Base-by-base conservation (phyloP, 2,888 invertebrate species). In the Selenia dentaria region DNA sequence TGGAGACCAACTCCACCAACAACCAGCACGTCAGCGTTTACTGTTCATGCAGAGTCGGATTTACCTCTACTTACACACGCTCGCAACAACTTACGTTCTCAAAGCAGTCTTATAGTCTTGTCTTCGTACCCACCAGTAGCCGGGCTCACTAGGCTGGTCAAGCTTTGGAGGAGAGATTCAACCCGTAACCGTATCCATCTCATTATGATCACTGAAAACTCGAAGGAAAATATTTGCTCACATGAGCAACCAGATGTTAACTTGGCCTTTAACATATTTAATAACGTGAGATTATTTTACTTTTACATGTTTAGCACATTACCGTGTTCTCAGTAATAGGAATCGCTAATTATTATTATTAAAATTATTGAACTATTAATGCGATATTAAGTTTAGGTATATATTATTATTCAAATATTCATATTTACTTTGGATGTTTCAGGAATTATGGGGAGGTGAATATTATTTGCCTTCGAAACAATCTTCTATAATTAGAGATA, bases 401-500 rank as follows among this genome's bases (percentile, higher is more conserved):
- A n/a, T n/a, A n/a, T n/a, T n/a, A n/a, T n/a, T n/a, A n/a, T n/a
- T n/a, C n/a, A n/a, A n/a, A n/a, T n/a, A n/a, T n/a, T n/a, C n/a
- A n/a, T 12, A 11, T 8, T 1, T 14, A 13, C 6, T 6, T 10
- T 12, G n/a, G 4, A n/a, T 22, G 3, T 33, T 24, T 3, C 18
- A 31, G 31, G 31, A 18, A 18, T 1, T 6, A 4, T 67, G 67
- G 65, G 66, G 65, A 20, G 62, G 59, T 8, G 64, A 65, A 26
- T 66, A 63, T 13, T 24, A n/a, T 24, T 24, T 33, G 33, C 13
- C 25, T 0, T 3, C 10, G 3, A 32, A 52, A 29, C 43, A 62
- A 9, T 36, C 16, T 1, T 3, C 32, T 8, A 11, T 18, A 16
- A 45, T 46, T 1, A 43, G 14, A 2, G 26, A 28, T 12, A 25